Conservation (phyloP, 2,888 invertebrate genomes). For the Hirudinaria manillensis region DNA sequence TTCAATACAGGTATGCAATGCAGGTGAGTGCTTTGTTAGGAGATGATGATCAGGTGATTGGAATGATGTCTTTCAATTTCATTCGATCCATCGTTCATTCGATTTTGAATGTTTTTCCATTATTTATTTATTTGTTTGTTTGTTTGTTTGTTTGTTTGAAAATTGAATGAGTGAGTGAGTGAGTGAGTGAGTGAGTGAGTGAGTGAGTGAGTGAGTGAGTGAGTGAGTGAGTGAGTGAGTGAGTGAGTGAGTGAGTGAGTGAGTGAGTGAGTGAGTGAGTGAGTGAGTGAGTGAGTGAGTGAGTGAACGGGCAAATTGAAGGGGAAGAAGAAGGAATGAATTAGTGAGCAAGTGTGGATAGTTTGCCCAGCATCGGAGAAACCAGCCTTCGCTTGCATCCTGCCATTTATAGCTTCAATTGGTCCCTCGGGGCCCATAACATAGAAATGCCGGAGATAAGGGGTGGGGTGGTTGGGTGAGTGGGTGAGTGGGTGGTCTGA, state of each 20-base stretch:
- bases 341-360: conserved; percentile 1
- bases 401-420: no score
- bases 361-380: background rate
- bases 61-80: no score
- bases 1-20: no score
- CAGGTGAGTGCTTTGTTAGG: no score
- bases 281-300: conserved; percentile 21
- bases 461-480: background rate
- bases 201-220: conserved; percentile 13
- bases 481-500: background rate
- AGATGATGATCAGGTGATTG: no score
- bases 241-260: conserved; percentile 10
- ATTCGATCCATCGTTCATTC: no score
- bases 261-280: conserved; percentile 15
- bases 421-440: no score
- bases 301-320: background rate
- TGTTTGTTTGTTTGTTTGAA: no score
- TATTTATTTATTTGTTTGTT: no score
- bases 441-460: background rate
- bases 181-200: conserved; percentile 9
- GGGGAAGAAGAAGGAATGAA: background rate
- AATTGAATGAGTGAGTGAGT: background rate
- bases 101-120: no score
- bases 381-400: no score
- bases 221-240: conserved; percentile 2